Evolutionary conservation across 2,888 invertebrate species (phyloP).

Genomic region (Pediacus dermestoides): DNA sequence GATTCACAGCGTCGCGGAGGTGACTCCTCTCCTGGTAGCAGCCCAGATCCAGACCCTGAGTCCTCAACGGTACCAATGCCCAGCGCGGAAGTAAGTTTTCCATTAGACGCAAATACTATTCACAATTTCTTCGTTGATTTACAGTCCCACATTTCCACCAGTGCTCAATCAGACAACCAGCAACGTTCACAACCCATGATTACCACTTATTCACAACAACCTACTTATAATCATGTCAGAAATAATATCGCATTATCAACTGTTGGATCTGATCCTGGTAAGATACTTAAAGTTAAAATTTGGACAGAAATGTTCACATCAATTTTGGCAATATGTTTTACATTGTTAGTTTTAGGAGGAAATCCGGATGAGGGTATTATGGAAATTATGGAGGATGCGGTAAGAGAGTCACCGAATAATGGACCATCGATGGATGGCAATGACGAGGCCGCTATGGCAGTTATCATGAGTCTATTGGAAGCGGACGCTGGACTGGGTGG

Average conservation of each 20-base stretch:
- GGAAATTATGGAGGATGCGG: constrained; percentile 57
- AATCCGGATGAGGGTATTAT: constrained; percentile 54
- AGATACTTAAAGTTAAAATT: too few relatives aligned
- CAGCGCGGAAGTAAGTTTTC: constrained; percentile 40
- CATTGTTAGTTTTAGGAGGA: constrained; percentile 34
- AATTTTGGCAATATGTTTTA: too few relatives aligned
- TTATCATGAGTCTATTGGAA: constrained; percentile 85
- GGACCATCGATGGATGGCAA: constrained; percentile 63
- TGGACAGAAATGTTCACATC: too few relatives aligned
- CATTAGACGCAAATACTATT: too few relatives aligned
- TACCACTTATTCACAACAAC: constrained; percentile 28
- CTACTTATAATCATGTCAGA: constrained; percentile 42
- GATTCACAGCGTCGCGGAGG: constrained; percentile 56
- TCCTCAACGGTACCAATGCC: constrained; percentile 40
- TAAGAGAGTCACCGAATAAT: constrained; percentile 50
- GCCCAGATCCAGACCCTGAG: constrained; percentile 49
- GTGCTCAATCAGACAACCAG: constrained; percentile 44
- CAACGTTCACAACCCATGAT: constrained; percentile 28
- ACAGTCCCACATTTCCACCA: constrained; percentile 49
- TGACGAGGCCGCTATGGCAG: constrained; percentile 88
- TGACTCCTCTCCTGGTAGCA: constrained; percentile 53
- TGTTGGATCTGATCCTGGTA: constrained; percentile 54
- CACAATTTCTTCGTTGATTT: constrained; percentile 23
- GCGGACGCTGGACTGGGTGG: constrained; percentile 87
- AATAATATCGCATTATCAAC: constrained; percentile 53